Percentiles rank a stretch among this genome's conserved stretches.
phyloP scores from a whole-genome alignment of 2,888 invertebrate species.

The Philaethria dido region DNA sequence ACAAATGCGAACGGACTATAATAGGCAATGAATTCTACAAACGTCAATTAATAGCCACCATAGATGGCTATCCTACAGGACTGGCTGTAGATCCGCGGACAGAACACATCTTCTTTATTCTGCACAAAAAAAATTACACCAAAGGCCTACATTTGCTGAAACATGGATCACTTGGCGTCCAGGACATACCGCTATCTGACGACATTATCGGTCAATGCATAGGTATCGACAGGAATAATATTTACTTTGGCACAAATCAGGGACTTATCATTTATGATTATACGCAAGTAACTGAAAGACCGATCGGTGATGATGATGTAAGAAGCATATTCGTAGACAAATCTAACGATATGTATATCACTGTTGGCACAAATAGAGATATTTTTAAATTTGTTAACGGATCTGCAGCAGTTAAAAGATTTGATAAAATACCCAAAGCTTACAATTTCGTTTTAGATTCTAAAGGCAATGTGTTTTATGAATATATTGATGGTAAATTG shows the following conservation, averaged over 20 bases:
- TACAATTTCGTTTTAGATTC: conserved; percentile 71
- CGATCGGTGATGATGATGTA: conserved; percentile 76
- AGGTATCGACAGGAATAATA: conserved; percentile 64
- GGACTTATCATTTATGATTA: conserved; percentile 71
- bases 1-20: conserved; percentile 72
- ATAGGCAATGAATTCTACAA: conserved; percentile 72
- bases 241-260: conserved; percentile 76
- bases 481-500: conserved; percentile 72
- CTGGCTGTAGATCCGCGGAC: conserved; percentile 69
- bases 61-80: conserved; percentile 74
- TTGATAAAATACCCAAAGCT: conserved; percentile 71
- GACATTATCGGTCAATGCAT: conserved; percentile 73
- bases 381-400: conserved; percentile 71
- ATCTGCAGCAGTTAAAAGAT: conserved; percentile 71
- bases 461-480: conserved; percentile 72
- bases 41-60: conserved; percentile 68
- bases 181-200: conserved; percentile 67
- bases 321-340: conserved; percentile 72
- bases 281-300: conserved; percentile 68
- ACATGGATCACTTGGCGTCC: conserved; percentile 71
- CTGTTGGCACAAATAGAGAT: conserved; percentile 69
- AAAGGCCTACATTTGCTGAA: conserved; percentile 72
- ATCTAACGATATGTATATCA: conserved; percentile 71
- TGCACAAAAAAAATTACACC: conserved; percentile 75
- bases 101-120: conserved; percentile 72